phyloP scores from a whole-genome alignment of 2,113 vertebrate species.

The Tachycineta bicolor region DNA sequence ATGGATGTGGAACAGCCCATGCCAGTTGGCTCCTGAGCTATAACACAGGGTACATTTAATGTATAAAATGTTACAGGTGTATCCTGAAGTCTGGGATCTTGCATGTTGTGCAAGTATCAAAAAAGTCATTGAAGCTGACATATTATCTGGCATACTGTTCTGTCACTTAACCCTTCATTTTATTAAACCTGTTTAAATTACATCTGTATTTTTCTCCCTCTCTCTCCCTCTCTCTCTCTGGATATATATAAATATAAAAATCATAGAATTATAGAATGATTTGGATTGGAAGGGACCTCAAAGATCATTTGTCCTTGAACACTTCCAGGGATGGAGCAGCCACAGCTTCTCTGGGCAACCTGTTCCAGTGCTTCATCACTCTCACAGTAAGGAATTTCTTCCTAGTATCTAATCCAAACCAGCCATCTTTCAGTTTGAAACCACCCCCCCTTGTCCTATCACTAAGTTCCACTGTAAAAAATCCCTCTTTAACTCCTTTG shows the following conservation, averaged over 20 bases:
- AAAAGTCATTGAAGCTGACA: neutral
- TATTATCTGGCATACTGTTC: neutral
- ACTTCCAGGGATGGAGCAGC: neutral
- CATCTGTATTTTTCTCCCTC: neutral
- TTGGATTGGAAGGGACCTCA: neutral
- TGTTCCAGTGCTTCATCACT: neutral
- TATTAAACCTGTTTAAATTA: neutral
- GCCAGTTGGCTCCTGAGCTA: neutral
- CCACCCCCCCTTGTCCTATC: neutral
- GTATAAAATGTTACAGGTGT: neutral
- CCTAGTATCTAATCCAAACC: neutral
- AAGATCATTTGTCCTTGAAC: neutral
- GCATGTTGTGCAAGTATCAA: neutral
- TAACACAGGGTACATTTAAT: neutral
- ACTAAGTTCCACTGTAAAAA: neutral
- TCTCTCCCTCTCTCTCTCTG: neutral
- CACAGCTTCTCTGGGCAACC: neutral
- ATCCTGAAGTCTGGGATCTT: neutral
- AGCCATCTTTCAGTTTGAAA: neutral
- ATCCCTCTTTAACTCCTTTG: neutral
- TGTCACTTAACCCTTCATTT: neutral
- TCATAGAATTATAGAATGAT: neutral
- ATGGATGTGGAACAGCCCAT: neutral
- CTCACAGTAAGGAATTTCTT: neutral
- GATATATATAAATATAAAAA: neutral